phyloP scores from a whole-genome alignment of 1,140 invertebrate genomes.

The Gerris buenoi region DNA sequence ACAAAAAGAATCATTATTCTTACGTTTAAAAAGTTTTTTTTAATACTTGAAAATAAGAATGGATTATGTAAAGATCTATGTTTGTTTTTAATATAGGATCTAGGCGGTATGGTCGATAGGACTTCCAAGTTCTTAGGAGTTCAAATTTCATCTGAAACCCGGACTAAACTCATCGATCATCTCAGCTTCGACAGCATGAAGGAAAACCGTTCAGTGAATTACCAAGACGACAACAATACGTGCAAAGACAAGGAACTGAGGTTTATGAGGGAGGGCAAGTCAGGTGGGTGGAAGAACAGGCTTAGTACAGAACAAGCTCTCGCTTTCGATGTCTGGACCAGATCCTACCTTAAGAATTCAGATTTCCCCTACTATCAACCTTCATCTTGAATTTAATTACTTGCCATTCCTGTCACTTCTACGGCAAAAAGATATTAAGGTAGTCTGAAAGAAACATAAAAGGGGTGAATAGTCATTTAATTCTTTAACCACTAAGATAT shows the following conservation, averaged over 20 bases:
- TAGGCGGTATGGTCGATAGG: conserved; percentile 41
- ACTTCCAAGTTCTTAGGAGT: conserved; percentile 60
- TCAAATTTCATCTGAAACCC: conserved; percentile 42
- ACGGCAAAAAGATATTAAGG: too few relatives aligned
- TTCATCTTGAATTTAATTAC: not conserved
- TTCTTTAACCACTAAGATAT: too few relatives aligned
- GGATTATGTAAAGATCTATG: too few relatives aligned
- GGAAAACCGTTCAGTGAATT: conserved; percentile 22
- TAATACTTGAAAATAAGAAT: too few relatives aligned
- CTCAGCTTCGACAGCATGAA: conserved; percentile 55
- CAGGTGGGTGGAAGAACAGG: conserved; percentile 20
- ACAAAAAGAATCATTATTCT: too few relatives aligned
- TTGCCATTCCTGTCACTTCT: too few relatives aligned
- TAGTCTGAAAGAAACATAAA: too few relatives aligned
- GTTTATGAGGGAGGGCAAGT: conserved; percentile 42
- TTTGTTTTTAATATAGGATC: conserved; percentile 33
- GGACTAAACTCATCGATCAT: conserved; percentile 50
- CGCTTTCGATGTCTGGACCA: conserved; percentile 40
- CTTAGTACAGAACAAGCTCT: conserved; percentile 36
- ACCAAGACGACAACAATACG: conserved; percentile 28
- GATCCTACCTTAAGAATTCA: conserved; percentile 30
- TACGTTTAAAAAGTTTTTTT: too few relatives aligned
- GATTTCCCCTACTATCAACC: conserved; percentile 11
- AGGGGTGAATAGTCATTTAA: too few relatives aligned
- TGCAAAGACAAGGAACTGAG: conserved; percentile 34